A percentile compares a stretch with the other conserved stretches of the same genome.
Conservation (phyloP, 2,888 invertebrate species). For the Caenorhabditis drosophilae region DNA sequence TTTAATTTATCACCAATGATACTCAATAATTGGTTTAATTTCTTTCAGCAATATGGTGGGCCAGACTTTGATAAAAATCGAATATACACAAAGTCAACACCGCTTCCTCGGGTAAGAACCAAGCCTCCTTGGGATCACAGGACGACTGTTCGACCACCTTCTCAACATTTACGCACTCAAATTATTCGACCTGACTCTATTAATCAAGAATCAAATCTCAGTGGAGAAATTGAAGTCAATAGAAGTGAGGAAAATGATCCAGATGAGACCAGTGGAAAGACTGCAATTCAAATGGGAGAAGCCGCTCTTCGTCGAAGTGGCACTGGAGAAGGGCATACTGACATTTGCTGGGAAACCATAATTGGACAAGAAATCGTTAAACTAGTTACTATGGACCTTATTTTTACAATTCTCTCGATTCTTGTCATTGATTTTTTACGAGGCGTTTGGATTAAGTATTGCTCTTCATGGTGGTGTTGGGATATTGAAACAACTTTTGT, state of each 20-base stretch:
- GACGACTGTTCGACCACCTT: constrained; percentile 12
- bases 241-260: background rate
- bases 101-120: constrained; percentile 32
- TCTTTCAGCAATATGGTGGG: constrained; percentile 50
- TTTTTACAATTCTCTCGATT: constrained; percentile 82
- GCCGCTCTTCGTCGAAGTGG: background rate
- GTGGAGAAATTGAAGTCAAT: background rate
- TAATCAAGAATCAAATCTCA: background rate
- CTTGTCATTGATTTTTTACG: constrained; percentile 88
- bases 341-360: constrained; percentile 95
- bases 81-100: constrained; percentile 31
- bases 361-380: constrained; percentile 95
- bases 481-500: constrained; percentile 89
- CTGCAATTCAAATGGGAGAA: background rate
- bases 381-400: constrained; percentile 91
- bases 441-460: constrained; percentile 85
- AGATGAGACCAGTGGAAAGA: background rate
- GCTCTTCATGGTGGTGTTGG: constrained; percentile 87
- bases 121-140: constrained; percentile 39
- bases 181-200: constrained; percentile 7
- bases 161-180: background rate
- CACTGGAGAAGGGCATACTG: constrained; percentile 13
- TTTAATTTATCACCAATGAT: background rate
- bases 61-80: constrained; percentile 50
- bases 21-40: too few species aligned